Evolutionary conservation across 1,140 invertebrate genomes (phyloP).

Genomic region (Drosophila busckii): DNA sequence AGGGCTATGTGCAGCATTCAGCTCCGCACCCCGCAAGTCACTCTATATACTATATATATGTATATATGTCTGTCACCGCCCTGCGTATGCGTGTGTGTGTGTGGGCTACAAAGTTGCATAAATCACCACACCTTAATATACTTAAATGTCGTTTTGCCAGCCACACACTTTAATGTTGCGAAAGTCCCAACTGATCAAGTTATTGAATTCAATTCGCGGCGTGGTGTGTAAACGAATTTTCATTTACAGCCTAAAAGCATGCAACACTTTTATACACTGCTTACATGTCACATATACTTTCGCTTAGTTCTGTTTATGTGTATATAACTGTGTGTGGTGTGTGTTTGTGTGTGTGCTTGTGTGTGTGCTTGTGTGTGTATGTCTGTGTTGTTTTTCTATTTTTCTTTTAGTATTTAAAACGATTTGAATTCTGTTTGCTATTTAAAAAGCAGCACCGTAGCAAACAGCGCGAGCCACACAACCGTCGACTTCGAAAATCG

Average conservation of each 20-base stretch:
- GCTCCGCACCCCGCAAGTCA: conserved; percentile 1
- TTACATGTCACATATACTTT: no score
- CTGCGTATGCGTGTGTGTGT: conserved; percentile 22
- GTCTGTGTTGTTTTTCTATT: conserved; percentile 15
- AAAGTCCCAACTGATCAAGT: no score
- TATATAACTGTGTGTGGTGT: neutral
- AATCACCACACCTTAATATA: conserved; percentile 79
- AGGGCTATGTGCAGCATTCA: conserved; percentile 50
- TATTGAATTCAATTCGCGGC: no score
- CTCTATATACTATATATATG: conserved; percentile 8
- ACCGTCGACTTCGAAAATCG: conserved; percentile 78
- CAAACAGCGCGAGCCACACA: conserved; percentile 58
- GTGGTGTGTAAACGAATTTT: conserved; percentile 7
- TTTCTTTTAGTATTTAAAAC: conserved; percentile 33
- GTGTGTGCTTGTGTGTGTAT: conserved; percentile 1
- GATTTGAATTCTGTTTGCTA: conserved; percentile 54
- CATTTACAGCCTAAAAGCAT: conserved; percentile 28
- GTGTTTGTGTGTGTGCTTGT: conserved; percentile 13
- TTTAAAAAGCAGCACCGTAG: conserved; percentile 41
- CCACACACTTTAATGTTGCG: conserved; percentile 11
- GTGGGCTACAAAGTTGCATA: conserved; percentile 73
- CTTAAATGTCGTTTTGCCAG: conserved; percentile 52
- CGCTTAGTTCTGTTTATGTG: conserved; percentile 2
- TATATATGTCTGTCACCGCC: conserved; percentile 15
- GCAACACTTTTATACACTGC: conserved; percentile 42